Base-by-base conservation (phyloP, 2,113 vertebrate genomes). In the Cervus canadensis region DNA sequence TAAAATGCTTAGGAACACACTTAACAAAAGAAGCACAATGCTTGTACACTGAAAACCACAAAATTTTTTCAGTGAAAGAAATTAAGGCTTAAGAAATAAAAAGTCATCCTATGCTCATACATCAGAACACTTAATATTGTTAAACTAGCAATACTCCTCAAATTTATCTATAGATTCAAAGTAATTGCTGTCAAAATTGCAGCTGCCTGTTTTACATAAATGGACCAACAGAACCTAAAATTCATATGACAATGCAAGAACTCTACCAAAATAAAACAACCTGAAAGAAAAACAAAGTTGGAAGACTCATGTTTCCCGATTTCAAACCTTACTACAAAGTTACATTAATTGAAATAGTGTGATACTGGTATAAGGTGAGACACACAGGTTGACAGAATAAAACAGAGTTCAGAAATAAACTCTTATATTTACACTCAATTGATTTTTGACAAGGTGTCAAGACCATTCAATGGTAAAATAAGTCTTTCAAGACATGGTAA, bases 261-360 rank as follows among this genome's bases (percentile, higher is more conserved):
- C 85, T 78, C 33, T 19, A 90, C 23, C 95, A 90, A 6, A 97
- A 21, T 50, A 96, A 90, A 93, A 90, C 36, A 95, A 83, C 40
- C 7, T 40, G 83, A 19, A 90, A 87, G 92, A 94, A 90, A 26
- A 91, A 62, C 30, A 94, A 87, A 87, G 43, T 43, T 83, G 83
- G 17, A 91, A 33, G 48, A 95, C 12, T 95, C n/a, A 64, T 10
- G 89, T 54, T 85, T 88, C 64, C 54, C 25, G 56, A 71, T 87
- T 85, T 94, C 45, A 89, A 92, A 94, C 17, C 36, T 88, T 91
- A 60, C 33, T 87, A 84, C 54, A 97, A 91, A 97, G 64, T 36
- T 71, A 71, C 1, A 84, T 21, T 86, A 86, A 89, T 52, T 12
- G 74, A 91, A 45, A 89, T 9, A 91, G 6, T 30, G 1, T 67